phyloP scores from a whole-genome alignment of 2,888 invertebrate species.

The Heliothis peltigera region DNA sequence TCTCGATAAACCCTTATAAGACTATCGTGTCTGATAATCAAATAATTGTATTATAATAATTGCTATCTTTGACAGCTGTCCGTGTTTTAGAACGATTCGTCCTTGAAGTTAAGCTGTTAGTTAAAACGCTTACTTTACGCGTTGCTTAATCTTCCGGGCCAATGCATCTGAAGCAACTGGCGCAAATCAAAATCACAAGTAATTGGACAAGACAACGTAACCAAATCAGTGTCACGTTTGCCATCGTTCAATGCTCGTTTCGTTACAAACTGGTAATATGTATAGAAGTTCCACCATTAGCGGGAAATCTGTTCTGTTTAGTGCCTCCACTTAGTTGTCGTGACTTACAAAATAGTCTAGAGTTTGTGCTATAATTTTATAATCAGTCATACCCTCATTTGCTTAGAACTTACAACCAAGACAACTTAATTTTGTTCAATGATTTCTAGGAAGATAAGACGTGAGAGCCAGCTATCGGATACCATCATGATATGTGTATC shows the following conservation, averaged over 20 bases:
- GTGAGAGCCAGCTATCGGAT: conserved; percentile 37
- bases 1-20: conserved; percentile 7
- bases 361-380: conserved; percentile 45
- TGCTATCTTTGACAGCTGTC: conserved; percentile 45
- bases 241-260: conserved; percentile 44
- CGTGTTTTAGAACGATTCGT: conserved; percentile 25
- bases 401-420: conserved; percentile 17
- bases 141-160: conserved; percentile 53
- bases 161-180: conserved; percentile 53
- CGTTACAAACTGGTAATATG: conserved; percentile 37
- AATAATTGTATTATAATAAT: not conserved
- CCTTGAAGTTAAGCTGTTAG: conserved; percentile 41
- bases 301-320: conserved; percentile 33
- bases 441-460: conserved; percentile 35
- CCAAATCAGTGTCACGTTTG: conserved; percentile 62
- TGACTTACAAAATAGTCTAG: conserved; percentile 42
- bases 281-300: conserved; percentile 39
- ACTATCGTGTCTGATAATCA: conserved; percentile 18
- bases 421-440: conserved; percentile 19
- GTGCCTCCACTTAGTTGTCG: conserved; percentile 22
- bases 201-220: conserved; percentile 65
- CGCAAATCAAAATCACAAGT: conserved; percentile 60
- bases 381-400: conserved; percentile 41
- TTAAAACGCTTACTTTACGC: conserved; percentile 27
- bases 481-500: conserved; percentile 37